Conservation (phyloP, 2,113 vertebrate genomes). For the Octodon degus region DNA sequence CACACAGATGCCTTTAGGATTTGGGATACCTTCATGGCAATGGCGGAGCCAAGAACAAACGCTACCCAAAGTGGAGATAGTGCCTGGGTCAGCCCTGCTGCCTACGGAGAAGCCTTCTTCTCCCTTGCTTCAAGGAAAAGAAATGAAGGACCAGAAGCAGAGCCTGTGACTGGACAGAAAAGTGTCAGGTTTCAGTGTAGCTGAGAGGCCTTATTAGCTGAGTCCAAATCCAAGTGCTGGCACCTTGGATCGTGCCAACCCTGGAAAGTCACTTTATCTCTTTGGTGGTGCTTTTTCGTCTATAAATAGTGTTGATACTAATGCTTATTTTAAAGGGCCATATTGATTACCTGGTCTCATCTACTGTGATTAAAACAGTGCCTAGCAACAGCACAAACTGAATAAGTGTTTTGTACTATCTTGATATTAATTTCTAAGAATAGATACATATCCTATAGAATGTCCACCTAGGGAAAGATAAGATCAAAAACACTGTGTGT, state of each 20-base stretch:
- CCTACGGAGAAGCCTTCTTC: background rate
- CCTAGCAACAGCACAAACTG: background rate
- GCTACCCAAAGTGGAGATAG: accelerated
- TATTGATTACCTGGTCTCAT: background rate
- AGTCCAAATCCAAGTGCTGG: background rate
- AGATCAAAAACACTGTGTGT: background rate
- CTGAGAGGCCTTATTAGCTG: background rate
- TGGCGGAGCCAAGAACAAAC: background rate
- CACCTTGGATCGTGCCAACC: background rate
- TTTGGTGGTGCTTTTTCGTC: background rate
- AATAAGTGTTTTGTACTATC: background rate
- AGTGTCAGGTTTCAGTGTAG: background rate
- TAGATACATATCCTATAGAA: background rate
- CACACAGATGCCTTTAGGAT: background rate
- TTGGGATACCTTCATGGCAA: accelerated
- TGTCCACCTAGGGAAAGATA: background rate
- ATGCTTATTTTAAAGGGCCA: background rate
- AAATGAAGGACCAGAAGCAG: background rate
- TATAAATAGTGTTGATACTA: background rate
- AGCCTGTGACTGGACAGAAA: background rate
- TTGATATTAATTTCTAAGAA: background rate
- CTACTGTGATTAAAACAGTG: background rate
- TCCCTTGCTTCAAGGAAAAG: background rate
- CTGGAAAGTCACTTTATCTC: conserved; percentile 1
- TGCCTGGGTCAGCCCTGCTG: background rate